Percentiles rank a stretch among this genome's conserved stretches.
These are phyloP conservation scores for Malurus leucopterus DNA, from an alignment of 2,797 vertebrate species.

Conservation along the genomic window DNA sequence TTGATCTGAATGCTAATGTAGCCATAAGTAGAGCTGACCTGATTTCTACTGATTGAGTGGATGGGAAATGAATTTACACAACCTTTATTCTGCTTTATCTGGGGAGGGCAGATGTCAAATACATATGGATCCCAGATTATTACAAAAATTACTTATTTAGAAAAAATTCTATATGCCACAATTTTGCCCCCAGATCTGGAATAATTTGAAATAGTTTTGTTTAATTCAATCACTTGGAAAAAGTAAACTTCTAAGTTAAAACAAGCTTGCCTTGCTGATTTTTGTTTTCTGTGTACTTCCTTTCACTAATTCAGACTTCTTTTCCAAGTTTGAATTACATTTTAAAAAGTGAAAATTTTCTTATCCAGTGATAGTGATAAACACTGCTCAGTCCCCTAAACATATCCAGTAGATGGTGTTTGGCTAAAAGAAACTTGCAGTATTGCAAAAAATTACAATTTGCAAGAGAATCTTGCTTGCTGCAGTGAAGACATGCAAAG, in stretches of 20 bases:
- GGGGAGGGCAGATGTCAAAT: background rate
- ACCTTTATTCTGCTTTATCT: background rate
- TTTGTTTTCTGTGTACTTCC: background rate
- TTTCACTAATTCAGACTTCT: background rate
- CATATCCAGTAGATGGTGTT: background rate
- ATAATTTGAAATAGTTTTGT: background rate
- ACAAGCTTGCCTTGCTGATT: background rate
- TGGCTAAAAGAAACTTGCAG: background rate
- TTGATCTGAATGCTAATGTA: slow-evolving; percentile 48
- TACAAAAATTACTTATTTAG: background rate
- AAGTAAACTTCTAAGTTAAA: background rate
- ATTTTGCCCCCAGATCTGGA: background rate
- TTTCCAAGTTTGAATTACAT: background rate
- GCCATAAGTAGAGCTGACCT: background rate
- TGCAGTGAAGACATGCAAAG: background rate
- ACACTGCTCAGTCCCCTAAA: background rate
- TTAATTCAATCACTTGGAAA: background rate
- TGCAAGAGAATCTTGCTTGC: background rate
- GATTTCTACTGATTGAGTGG: slow-evolving; percentile 12
- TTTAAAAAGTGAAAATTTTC: background rate
- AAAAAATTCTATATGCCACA: background rate
- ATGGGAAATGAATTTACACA: background rate
- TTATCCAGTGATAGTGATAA: background rate
- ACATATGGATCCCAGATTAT: background rate
- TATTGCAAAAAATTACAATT: background rate